phyloP scores from a whole-genome alignment of 2,113 vertebrate genomes.

The Solea solea region DNA sequence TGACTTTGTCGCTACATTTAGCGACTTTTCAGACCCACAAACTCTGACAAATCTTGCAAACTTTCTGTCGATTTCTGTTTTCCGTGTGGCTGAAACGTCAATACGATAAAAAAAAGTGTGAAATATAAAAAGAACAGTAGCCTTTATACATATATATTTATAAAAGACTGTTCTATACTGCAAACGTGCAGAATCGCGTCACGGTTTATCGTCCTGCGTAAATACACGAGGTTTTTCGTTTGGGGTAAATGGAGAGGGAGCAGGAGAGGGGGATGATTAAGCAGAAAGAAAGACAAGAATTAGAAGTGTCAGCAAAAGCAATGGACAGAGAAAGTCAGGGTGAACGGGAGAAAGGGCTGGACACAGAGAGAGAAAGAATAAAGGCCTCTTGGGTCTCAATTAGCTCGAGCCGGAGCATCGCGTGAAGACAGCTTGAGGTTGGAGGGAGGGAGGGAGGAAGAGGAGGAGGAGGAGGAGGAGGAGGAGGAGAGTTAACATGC shows the following conservation, averaged over 20 bases:
- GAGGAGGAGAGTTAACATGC: neutral
- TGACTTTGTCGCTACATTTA: no score
- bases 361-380: conserved; percentile 15
- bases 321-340: neutral
- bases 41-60: no score
- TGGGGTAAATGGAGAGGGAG: neutral
- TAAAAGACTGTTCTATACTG: no score
- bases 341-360: conserved; percentile 8
- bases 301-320: neutral
- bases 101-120: no score
- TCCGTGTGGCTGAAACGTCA: no score
- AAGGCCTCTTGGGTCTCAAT: conserved; percentile 70
- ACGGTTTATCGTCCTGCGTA: conserved; percentile 10
- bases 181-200: neutral
- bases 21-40: no score
- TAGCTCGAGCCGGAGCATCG: conserved; percentile 45
- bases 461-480: no score
- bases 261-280: conserved; percentile 7
- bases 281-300: neutral
- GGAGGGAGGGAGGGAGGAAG: neutral
- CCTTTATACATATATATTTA: no score
- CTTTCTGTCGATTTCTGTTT: no score
- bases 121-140: no score
- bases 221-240: neutral
- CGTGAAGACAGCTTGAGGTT: conserved; percentile 49